Evolutionary conservation across 1,140 invertebrate genomes (phyloP).

Genomic region (Bombus haemorrhoidalis): DNA sequence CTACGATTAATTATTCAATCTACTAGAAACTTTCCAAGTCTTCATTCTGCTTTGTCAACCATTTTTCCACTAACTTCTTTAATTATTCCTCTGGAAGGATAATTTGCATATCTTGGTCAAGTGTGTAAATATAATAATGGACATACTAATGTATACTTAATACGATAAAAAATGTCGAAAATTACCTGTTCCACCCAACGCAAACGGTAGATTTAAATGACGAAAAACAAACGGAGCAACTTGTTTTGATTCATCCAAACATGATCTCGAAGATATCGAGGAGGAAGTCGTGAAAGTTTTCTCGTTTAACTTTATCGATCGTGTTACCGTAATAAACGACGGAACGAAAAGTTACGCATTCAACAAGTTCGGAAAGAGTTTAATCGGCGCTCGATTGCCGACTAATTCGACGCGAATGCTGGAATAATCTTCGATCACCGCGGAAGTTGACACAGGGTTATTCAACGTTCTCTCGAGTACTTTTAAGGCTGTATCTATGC

Average conservation of each 20-base stretch:
- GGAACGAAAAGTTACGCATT: conserved; percentile 30
- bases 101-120: not conserved
- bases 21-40: not conserved
- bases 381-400: conserved; percentile 20
- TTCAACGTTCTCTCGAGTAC: not conserved
- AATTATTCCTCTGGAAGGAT: not conserved
- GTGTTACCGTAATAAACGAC: not conserved
- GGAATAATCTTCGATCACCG: conserved; percentile 22
- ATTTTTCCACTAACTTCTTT: not conserved
- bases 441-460: conserved; percentile 20
- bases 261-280: not conserved
- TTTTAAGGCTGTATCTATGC: conserved; percentile 13
- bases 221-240: not conserved
- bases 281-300: conserved; percentile 5
- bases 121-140: not conserved
- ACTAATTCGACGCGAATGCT: conserved; percentile 16
- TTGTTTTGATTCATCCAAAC: not conserved
- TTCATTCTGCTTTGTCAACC: not conserved
- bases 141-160: not conserved
- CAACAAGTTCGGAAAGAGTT: conserved; percentile 38
- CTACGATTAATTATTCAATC: not conserved
- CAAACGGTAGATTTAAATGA: not conserved
- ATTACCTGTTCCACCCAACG: not conserved
- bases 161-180: not conserved
- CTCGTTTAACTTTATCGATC: conserved; percentile 37